Conservation (phyloP, 2,113 vertebrate species). For the Gambusia affinis region DNA sequence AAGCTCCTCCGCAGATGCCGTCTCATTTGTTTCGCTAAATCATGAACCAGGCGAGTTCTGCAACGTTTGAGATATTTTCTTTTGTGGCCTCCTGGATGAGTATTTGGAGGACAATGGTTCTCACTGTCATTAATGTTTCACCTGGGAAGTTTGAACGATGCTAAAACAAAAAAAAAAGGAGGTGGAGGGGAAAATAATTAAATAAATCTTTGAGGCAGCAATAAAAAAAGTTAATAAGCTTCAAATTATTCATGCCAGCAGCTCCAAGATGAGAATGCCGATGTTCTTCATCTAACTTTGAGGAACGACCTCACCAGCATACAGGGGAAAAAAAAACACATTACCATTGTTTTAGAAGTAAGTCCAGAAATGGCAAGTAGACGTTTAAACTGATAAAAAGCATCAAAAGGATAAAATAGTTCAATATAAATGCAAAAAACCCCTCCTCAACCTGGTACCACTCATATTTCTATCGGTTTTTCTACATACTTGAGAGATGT, state of each 20-base stretch:
- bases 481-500: neutral
- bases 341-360: too few species aligned
- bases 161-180: neutral
- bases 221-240: neutral
- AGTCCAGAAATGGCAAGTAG: neutral
- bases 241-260: neutral
- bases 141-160: neutral
- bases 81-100: neutral
- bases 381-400: neutral
- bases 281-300: neutral
- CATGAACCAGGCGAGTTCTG: too few species aligned
- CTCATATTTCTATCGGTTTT: neutral
- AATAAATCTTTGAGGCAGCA: neutral
- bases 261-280: neutral
- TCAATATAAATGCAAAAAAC: neutral
- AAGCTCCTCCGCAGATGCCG: too few species aligned
- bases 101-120: too few species aligned
- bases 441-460: neutral
- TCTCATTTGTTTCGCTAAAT: too few species aligned
- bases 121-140: neutral
- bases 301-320: too few species aligned
- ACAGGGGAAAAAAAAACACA: too few species aligned
- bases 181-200: neutral
- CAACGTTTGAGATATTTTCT: neutral
- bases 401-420: too few species aligned